Evolutionary conservation across 2,888 invertebrate genomes (phyloP).

Genomic region (Gonocerus acuteangulatus): DNA sequence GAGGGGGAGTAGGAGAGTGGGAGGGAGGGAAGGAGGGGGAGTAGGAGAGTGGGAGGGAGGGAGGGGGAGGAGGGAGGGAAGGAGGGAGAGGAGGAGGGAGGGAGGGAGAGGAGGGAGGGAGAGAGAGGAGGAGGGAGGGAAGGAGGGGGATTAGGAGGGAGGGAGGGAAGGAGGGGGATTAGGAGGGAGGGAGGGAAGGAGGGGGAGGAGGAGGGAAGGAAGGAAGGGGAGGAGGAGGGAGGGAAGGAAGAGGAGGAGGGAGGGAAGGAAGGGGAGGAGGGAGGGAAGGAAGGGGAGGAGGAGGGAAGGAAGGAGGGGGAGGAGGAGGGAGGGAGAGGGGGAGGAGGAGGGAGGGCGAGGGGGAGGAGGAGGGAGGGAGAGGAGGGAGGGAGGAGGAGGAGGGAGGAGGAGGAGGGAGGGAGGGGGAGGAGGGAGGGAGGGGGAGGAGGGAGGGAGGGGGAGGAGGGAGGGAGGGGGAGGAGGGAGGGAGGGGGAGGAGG

Average conservation of each 20-base stretch:
- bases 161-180: no score
- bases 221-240: neutral
- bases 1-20: no score
- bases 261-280: neutral
- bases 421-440: no score
- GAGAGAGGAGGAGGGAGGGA: no score
- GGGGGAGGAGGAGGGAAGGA: neutral
- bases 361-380: neutral
- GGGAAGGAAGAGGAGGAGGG: neutral
- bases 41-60: slow-evolving; percentile 12
- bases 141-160: no score
- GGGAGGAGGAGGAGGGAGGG: neutral
- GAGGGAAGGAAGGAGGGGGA: neutral
- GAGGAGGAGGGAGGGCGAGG: slow-evolving; percentile 6
- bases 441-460: no score
- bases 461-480: neutral
- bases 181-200: no score
- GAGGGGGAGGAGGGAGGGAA: neutral
- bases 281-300: neutral
- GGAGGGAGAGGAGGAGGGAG: no score
- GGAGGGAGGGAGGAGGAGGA: neutral
- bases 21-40: no score
- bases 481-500: neutral
- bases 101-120: no score
- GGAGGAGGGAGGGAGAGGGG: neutral